phyloP scores from a whole-genome alignment of 2,113 vertebrate genomes.

The Verasper variegatus region DNA sequence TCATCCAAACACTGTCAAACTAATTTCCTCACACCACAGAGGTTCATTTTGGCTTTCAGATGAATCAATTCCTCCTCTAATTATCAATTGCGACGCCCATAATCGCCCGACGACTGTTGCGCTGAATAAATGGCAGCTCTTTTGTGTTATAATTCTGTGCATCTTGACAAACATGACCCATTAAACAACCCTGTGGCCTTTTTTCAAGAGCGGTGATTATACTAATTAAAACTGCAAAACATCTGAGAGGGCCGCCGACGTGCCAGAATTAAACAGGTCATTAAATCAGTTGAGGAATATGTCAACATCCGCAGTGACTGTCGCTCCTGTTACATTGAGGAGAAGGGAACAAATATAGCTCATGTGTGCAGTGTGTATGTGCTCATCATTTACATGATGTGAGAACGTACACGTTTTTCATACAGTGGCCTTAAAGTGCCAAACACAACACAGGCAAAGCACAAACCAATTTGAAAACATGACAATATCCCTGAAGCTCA shows the following conservation, averaged over 20 bases:
- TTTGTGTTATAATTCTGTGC: conserved; percentile 81
- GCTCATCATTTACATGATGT: background rate
- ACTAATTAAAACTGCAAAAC: conserved; percentile 82
- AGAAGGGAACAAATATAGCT: conserved; percentile 12
- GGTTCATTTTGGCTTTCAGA: conserved; percentile 76
- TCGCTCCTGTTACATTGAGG: conserved; percentile 43
- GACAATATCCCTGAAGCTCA: too few species aligned
- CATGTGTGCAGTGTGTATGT: background rate
- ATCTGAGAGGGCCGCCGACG: conserved; percentile 72
- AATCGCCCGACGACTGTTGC: conserved; percentile 76
- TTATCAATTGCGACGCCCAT: conserved; percentile 80
- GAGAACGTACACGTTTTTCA: too few species aligned
- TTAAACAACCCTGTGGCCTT: conserved; percentile 80
- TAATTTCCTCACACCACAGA: conserved; percentile 70
- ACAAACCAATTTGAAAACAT: background rate
- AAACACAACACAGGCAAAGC: background rate
- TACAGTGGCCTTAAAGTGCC: too few species aligned
- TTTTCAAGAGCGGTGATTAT: conserved; percentile 79
- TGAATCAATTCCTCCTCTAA: conserved; percentile 75
- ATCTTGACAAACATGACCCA: conserved; percentile 84
- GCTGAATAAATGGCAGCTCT: conserved; percentile 77
- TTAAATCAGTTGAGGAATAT: conserved; percentile 77
- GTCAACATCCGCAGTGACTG: conserved; percentile 71
- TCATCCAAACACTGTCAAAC: conserved; percentile 73
- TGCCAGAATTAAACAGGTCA: conserved; percentile 78